These are phyloP conservation scores for Orchesellides sinensis DNA, from an alignment of 2,888 invertebrate genomes.

Conservation along the genomic window DNA sequence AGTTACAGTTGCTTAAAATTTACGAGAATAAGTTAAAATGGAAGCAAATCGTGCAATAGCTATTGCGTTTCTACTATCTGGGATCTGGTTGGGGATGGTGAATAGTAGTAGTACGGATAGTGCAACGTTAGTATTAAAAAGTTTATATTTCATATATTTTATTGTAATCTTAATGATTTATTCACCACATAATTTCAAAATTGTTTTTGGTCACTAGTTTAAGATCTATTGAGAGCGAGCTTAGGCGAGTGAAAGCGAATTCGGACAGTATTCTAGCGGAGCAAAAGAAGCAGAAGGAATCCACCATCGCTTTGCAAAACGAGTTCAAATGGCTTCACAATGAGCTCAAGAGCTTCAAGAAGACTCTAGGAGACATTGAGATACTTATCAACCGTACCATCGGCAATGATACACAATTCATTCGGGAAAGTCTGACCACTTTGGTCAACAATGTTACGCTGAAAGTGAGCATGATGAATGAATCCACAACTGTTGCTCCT, in stretches of 20 bases:
- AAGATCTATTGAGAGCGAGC: constrained; percentile 38
- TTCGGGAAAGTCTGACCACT: constrained; percentile 28
- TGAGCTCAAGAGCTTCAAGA: constrained; percentile 38
- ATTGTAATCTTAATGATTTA: neutral
- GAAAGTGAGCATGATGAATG: too few species aligned
- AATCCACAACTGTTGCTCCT: neutral
- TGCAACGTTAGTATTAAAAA: constrained; percentile 24
- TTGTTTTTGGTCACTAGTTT: constrained; percentile 16
- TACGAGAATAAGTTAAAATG: too few species aligned
- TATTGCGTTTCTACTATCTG: too few species aligned
- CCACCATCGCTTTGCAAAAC: constrained; percentile 13
- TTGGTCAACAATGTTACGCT: neutral
- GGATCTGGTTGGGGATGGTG: neutral
- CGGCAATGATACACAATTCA: constrained; percentile 15
- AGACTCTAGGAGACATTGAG: constrained; percentile 37
- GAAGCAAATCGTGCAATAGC: too few species aligned
- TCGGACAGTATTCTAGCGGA: constrained; percentile 33
- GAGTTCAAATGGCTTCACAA: constrained; percentile 50
- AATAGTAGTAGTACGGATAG: constrained; percentile 34
- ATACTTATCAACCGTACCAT: constrained; percentile 30
- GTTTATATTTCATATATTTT: neutral
- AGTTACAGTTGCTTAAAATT: too few species aligned
- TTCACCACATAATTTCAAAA: neutral
- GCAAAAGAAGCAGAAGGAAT: constrained; percentile 47
- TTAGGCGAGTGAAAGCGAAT: constrained; percentile 23